These are phyloP conservation scores for Lasioglossum pauxillum DNA, from an alignment of 2,888 invertebrate genomes.

Conservation along the genomic window DNA sequence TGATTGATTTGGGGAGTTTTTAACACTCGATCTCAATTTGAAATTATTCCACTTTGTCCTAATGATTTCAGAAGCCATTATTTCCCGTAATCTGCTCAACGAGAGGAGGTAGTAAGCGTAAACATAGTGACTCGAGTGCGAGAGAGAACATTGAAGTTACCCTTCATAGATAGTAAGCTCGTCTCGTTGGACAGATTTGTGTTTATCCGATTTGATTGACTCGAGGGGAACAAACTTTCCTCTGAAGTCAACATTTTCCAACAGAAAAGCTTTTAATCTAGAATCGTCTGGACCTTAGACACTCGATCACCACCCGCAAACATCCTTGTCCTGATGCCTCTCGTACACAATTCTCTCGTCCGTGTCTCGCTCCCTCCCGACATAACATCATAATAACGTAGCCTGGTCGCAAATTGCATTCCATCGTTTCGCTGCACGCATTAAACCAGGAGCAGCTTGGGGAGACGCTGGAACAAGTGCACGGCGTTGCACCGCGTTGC, in stretches of 20 bases:
- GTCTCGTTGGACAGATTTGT: background rate
- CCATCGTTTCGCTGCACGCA: constrained; percentile 7
- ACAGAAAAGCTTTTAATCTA: background rate
- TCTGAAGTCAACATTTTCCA: background rate
- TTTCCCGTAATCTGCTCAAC: background rate
- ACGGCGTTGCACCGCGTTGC: background rate
- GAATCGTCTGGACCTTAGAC: background rate
- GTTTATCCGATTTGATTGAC: background rate
- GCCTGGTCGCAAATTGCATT: constrained; percentile 14
- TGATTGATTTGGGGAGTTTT: background rate
- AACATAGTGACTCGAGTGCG: background rate
- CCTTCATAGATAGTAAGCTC: background rate
- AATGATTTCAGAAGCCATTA: background rate
- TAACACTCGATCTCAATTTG: background rate
- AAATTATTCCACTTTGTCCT: background rate
- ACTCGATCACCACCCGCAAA: background rate
- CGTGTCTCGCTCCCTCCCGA: background rate
- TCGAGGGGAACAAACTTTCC: background rate
- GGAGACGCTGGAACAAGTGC: background rate
- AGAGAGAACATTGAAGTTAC: background rate
- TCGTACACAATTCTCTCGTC: background rate
- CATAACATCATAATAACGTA: constrained; percentile 5
- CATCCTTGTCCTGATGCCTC: background rate
- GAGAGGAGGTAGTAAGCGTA: background rate
- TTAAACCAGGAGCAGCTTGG: background rate